Evolutionary conservation across 2,113 vertebrate species (phyloP), one percentile per base, ranked within the genome.

Genomic region (Sceloporus undulatus): DNA sequence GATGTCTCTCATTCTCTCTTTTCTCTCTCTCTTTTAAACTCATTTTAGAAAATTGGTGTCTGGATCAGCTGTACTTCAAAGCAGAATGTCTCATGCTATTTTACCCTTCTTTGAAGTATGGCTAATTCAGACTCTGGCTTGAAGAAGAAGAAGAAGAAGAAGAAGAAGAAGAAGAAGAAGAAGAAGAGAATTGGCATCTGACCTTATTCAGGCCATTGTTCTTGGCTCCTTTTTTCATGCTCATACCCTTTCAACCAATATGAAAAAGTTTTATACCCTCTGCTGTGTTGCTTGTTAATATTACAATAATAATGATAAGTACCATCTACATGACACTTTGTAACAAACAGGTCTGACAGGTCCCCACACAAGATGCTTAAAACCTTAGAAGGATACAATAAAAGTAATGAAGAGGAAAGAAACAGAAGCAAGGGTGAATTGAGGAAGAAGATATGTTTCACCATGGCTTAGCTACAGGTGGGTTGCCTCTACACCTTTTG

Each of bases 31-130:
- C 59, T 92, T 94, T 95, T 91, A 52, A 54, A 75, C 94, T 95
- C 92, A 94, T 95, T 95, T 96, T 94, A 94, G 92, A 95, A 95
- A 96, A 95, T 94, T 94, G 92, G 93, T 95, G 93, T 95, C 95
- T 96, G 93, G 94, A 94, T 95, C 82, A 90, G 91, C 87, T 96
- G 94, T 91, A 96, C 95, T 95, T 96, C 95, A 96, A 95, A 96
- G 94, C 88, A 6, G 82, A 92, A 91, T 91, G 91, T 89, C 0
- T 88, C 86, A 83, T 52, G 83, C 85, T 92, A 87, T 74, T 42
- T 80, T 80, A 62, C 38, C n/a, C 9, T 79, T 27, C 94, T 96
- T 96, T 96, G 95, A 96, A 95, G 95, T 94, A 83, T 74, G 87
- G 93, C 94, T 96, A 94, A 95, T 95, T 93, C 95, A 94, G 95